Evolutionary conservation across 1,140 invertebrate genomes (phyloP), one percentile per base, ranked within the genome.

Genomic region (Choristoneura fumiferana): DNA sequence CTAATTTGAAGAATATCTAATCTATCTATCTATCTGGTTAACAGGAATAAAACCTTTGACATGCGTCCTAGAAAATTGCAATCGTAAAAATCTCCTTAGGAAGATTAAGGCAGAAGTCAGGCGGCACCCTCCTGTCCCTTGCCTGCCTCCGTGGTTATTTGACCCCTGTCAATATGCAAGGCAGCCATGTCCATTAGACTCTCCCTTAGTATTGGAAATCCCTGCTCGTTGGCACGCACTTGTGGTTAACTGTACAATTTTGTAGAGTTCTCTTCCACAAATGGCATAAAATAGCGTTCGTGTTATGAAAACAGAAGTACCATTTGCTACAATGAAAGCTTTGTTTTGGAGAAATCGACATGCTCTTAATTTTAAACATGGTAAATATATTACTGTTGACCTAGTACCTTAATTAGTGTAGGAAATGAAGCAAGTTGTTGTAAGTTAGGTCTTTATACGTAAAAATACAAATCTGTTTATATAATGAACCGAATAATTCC

Each of bases 201-300:
- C 78, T 76, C 81, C 78, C 71, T 56, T 62, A 29, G 60, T 71
- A 82, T 81, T 82, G 79, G 77, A 79, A 82, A 76, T 77, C 70
- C 76, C 75, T 69, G 59, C 68, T 73, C 63, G 60, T 69, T 70
- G 66, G 69, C 62, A 62, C 68, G 59, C 63, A 72, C 67, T 76
- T 75, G 74, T 72, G 81, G 73, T 76, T 80, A 80, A 77, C 73
- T 77, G 69, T 74, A 65, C 78, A 75, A 79, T 78, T 81, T 69
- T 59, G 65, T 52, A 40, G 45, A 62, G 64, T 69, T 63, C 54
- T 62, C 70, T 66, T 63, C 65, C 65, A 62, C 66, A 68, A 63
- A 66, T 65, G 37, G 57, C 49, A 29, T 2, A 29, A 22, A 49
- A 14, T 29, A 49, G 18, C 43, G 22, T 49, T 49, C 1, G 4